These are phyloP conservation scores for Hephaestus fuliginosus DNA, from an alignment of 2,797 vertebrate species.

Conservation along the genomic window DNA sequence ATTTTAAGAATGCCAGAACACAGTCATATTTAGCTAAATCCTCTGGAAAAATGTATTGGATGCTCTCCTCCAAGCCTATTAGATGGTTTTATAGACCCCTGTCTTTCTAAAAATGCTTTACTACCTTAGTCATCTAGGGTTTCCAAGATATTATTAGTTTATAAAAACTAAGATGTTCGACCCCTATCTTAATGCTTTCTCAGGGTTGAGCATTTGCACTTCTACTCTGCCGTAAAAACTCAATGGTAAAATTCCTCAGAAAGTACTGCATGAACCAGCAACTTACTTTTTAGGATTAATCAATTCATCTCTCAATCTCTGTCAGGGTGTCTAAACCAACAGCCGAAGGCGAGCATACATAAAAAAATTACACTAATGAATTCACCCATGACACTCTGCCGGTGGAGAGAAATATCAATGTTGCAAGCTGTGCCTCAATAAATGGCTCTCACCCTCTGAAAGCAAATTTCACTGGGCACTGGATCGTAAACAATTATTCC, in stretches of 20 bases:
- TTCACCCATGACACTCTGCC: slow-evolving; percentile 31
- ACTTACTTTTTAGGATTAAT: slow-evolving; percentile 35
- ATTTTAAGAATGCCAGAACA: too few relatives aligned
- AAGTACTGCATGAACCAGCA: slow-evolving; percentile 7
- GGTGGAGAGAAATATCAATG: slow-evolving; percentile 55
- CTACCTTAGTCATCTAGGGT: neutral
- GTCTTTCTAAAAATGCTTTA: neutral
- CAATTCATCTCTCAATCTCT: slow-evolving; percentile 38
- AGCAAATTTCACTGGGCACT: slow-evolving; percentile 58
- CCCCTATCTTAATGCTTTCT: neutral
- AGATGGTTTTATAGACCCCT: neutral
- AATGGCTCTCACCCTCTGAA: slow-evolving; percentile 41
- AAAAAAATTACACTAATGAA: slow-evolving; percentile 50
- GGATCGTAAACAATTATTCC: slow-evolving; percentile 65
- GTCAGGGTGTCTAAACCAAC: slow-evolving; percentile 39
- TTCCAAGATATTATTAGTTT: neutral
- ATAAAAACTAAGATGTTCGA: too few relatives aligned
- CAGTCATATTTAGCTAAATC: neutral
- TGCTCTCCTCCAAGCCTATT: neutral
- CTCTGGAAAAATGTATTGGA: neutral
- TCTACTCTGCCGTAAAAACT: slow-evolving; percentile 7
- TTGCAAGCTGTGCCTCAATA: slow-evolving; percentile 39
- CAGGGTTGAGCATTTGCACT: slow-evolving; percentile 2
- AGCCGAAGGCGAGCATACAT: slow-evolving; percentile 14
- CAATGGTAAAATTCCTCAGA: slow-evolving; percentile 2